Evolutionary conservation across 2,797 vertebrate genomes (phyloP), one percentile per base, ranked within the genome.

Genomic region (Protosalanx chinensis): DNA sequence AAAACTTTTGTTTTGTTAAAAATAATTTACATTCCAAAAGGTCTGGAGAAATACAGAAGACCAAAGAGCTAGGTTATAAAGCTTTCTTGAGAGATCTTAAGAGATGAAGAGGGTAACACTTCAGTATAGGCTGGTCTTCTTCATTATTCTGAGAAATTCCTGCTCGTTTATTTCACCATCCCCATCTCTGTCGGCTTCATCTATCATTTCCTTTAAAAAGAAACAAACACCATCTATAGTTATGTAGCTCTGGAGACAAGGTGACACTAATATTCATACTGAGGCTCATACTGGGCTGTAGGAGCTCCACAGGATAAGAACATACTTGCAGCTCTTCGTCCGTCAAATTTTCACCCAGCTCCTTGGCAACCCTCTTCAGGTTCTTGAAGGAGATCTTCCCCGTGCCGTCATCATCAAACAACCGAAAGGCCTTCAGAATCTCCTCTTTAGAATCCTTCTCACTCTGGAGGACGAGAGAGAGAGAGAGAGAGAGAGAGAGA

Each of bases 121-220:
- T 92, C 89, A 97, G 86, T 96, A 97, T 30, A 98, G 90, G 76
- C 91, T 94, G 15, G 95, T 97, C 85, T 97, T 99, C 88, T 95
- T 96, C 97, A 98, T 99, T 79, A 99, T 96, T 84, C 92, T 91
- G 79, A 99, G 85, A 85, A 98, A 98, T 79, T 98, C 97, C 88
- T 95, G 92, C 86, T 98, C 95, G 7, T 89, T 96, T 58, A 98
- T 94, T 90, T 97, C 96, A 7, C 97, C 96, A 58, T 98, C 96
- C 27, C 96, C 95, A n/a, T 98, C 96, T 79, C 88, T 83, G 79
- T 99, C 96, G 6, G 96, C 96, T 92, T 98, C 96, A 13, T 96
- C 94, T 18, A 99, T 97, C 97, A 99, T 98, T 90, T 99, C 97
- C 98, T 98, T 70, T 75, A 66, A 60, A 72, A 69, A 80, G 72